phyloP scores from a whole-genome alignment of 2,113 vertebrate species.

The Cyphomyrus plagiostoma region DNA sequence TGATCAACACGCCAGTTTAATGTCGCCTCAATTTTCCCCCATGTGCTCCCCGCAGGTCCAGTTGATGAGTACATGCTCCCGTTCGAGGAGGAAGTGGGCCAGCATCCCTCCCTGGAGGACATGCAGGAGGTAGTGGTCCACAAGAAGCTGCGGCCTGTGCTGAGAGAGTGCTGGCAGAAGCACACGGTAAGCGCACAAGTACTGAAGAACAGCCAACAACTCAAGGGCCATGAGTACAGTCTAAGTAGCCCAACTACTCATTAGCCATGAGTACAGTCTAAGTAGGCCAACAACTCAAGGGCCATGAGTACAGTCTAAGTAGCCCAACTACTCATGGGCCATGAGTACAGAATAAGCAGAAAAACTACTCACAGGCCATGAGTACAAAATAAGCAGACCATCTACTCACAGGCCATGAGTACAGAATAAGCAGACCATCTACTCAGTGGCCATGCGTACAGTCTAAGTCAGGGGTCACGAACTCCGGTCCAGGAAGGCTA shows the following conservation, averaged over 20 bases:
- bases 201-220: conserved; percentile 15
- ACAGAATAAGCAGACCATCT: not conserved
- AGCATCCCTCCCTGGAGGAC: conserved; percentile 94
- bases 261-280: not conserved
- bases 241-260: not conserved
- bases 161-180: conserved; percentile 95
- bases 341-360: not conserved
- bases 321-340: not conserved
- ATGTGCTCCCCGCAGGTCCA: conserved; percentile 58
- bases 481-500: too few species aligned
- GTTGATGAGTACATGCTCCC: conserved; percentile 92
- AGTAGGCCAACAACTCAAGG: not conserved
- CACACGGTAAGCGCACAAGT: conserved; percentile 76
- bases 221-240: not conserved
- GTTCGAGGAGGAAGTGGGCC: conserved; percentile 94
- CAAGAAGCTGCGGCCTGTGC: conserved; percentile 94
- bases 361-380: not conserved
- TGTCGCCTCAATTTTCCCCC: not conserved
- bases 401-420: not conserved
- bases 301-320: not conserved
- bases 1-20: conserved; percentile 10
- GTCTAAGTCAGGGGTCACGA: too few species aligned
- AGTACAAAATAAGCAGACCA: not conserved
- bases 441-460: too few species aligned
- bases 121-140: conserved; percentile 97